Percentiles rank a stretch among this genome's conserved stretches.
Evolutionary conservation across 1,140 invertebrate genomes (phyloP).

Genomic region (Euwallacea fornicatus): DNA sequence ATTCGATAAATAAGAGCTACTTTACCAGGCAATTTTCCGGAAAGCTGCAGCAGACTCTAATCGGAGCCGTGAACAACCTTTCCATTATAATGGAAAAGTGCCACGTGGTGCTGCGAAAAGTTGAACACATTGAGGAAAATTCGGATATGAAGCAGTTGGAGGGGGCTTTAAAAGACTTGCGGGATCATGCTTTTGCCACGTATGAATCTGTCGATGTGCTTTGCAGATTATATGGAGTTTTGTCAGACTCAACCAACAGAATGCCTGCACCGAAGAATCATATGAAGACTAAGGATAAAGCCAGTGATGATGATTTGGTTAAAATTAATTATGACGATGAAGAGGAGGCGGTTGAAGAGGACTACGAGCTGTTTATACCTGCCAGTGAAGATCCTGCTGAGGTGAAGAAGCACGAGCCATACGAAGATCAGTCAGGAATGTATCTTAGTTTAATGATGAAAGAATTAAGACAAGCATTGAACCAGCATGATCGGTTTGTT

Average conservation of each 20-base stretch:
- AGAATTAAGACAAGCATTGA: conserved; percentile 37
- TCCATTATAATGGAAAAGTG: conserved; percentile 40
- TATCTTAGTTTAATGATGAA: conserved; percentile 39
- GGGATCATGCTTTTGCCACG: conserved; percentile 36
- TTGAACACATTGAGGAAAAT: conserved; percentile 19
- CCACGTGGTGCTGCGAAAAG: conserved; percentile 18
- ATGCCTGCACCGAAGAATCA: background rate
- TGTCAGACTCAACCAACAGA: conserved; percentile 1
- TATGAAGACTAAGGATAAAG: background rate
- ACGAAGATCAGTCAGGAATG: conserved; percentile 20
- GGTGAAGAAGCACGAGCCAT: background rate
- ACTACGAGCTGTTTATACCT: conserved; percentile 38
- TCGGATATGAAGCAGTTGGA: conserved; percentile 20
- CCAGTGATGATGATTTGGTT: background rate
- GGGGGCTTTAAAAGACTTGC: conserved; percentile 27
- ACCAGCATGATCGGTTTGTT: conserved; percentile 40
- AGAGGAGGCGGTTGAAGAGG: conserved; percentile 30
- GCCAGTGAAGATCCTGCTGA: background rate
- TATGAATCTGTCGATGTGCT: conserved; percentile 41
- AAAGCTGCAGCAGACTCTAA: conserved; percentile 35
- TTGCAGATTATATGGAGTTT: conserved; percentile 39
- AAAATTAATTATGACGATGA: conserved; percentile 35
- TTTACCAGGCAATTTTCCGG: conserved; percentile 17
- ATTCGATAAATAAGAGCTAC: conserved; percentile 1
- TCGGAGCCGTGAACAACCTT: conserved; percentile 32